These are phyloP conservation scores for Drosophila setosimentum DNA, from an alignment of 2,888 invertebrate species.

Conservation along the genomic window DNA sequence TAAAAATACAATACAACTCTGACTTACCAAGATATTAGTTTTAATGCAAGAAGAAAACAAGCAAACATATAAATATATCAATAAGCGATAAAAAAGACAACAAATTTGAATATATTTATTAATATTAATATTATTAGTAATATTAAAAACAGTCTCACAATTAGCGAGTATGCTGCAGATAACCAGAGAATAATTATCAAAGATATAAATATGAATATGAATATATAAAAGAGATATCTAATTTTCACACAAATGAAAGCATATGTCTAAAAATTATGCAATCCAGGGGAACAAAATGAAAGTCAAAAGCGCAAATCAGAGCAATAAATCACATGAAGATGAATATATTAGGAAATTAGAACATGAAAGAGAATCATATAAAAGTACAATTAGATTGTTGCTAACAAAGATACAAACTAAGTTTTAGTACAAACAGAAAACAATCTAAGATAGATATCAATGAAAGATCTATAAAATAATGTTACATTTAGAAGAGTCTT, in stretches of 20 bases:
- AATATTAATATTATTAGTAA: not conserved
- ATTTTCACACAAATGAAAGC: not conserved
- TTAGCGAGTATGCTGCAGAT: too few species aligned
- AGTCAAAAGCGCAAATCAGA: not conserved
- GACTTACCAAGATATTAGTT: too few species aligned
- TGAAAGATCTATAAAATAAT: not conserved
- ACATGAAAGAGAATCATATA: not conserved
- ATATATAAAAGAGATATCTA: too few species aligned
- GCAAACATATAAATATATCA: not conserved
- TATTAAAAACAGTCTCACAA: too few species aligned
- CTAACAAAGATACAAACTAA: too few species aligned
- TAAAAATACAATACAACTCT: too few species aligned
- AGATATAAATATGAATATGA: too few species aligned
- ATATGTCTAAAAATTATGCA: too few species aligned
- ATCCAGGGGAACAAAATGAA: not conserved
- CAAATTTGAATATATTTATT: not conserved
- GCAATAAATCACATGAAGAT: not conserved
- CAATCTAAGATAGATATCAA: not conserved
- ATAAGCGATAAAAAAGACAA: not conserved
- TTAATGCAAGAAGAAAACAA: not conserved
- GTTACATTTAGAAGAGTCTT: slow-evolving; percentile 16
- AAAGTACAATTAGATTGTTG: not conserved
- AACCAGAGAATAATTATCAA: too few species aligned
- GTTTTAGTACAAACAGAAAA: not conserved
- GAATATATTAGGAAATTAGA: not conserved